Evolutionary conservation across 2,113 vertebrate genomes (phyloP), one percentile per base, ranked within the genome.

Genomic region (Perognathus longimembris): DNA sequence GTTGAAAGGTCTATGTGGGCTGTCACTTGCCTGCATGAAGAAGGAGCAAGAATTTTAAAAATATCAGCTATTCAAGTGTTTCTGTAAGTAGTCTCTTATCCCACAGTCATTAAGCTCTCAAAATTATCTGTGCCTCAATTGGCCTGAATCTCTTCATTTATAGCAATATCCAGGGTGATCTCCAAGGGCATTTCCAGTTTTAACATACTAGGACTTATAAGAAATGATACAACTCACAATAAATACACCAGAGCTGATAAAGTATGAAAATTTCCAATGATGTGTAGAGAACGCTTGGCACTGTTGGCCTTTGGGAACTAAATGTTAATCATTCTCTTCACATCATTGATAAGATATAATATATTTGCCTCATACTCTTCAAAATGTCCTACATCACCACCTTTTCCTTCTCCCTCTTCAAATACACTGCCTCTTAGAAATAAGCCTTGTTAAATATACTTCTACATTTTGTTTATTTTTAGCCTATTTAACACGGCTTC

Each of bases 381-480:
- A 10, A 89, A 85, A 59, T 45, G 18, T 32, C 42, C 50, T 77
- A 17, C 21, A 76, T 71, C 8, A 54, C 20, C 54, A 18, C 5
- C 73, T n/a, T 42, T 38, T 34, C 26, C 70, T 24, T 30, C 18
- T 40, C 12, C 32, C 6, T 10, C 38, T 84, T 71, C 18, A 81
- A 92, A 78, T 8, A 28, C 7, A 21, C 15, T 45, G 10, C 50
- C n/a, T 95, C 79, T 91, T 40, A 67, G 54, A 66, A 70, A 66
- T 34, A 8, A 45, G 40, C 76, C 22, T 86, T 73, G 36, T 75
- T 82, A 88, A 86, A 95, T 54, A 21, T 17, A 80, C 45, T 84
- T 84, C 42, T 17, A 18, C 70, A 75, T 86, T 93, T 90, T 91
- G 67, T 95, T 97, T 91, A 89, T 96, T 97, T 97, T 96, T 90